These are phyloP conservation scores for Luscinia megarhynchos DNA, from an alignment of 2,797 vertebrate species.

Conservation along the genomic window DNA sequence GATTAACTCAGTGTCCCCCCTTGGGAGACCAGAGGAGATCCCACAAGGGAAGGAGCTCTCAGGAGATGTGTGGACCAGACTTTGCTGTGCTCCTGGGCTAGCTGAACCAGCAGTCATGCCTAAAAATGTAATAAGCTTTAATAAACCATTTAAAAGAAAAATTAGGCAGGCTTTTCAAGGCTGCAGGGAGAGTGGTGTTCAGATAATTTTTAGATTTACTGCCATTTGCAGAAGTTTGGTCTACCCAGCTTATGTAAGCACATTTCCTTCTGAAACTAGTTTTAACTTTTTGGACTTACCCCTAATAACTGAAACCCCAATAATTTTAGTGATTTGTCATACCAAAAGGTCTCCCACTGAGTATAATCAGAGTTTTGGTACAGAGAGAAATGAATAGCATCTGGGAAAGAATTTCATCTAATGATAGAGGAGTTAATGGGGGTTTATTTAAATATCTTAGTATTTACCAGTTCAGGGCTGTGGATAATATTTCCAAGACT, in stretches of 20 bases:
- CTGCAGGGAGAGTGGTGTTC: not conserved
- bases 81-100: not conserved
- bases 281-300: not conserved
- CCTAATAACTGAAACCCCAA: not conserved
- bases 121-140: not conserved
- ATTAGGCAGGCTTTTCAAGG: not conserved
- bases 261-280: not conserved
- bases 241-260: not conserved
- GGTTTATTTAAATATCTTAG: not conserved
- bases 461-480: not conserved
- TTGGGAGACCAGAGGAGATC: not conserved
- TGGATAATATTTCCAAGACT: not conserved
- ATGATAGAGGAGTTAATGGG: not conserved
- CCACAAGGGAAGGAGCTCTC: not conserved
- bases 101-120: not conserved
- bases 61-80: not conserved
- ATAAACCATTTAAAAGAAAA: not conserved
- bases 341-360: not conserved
- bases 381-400: not conserved
- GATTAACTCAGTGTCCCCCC: not conserved
- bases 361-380: constrained; percentile 10
- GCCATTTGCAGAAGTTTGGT: not conserved
- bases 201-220: not conserved
- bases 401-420: constrained; percentile 10
- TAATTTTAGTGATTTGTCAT: not conserved